Evolutionary conservation across 2,888 invertebrate species (phyloP), one percentile per base, ranked within the genome.

Genomic region (Tipula confusa): DNA sequence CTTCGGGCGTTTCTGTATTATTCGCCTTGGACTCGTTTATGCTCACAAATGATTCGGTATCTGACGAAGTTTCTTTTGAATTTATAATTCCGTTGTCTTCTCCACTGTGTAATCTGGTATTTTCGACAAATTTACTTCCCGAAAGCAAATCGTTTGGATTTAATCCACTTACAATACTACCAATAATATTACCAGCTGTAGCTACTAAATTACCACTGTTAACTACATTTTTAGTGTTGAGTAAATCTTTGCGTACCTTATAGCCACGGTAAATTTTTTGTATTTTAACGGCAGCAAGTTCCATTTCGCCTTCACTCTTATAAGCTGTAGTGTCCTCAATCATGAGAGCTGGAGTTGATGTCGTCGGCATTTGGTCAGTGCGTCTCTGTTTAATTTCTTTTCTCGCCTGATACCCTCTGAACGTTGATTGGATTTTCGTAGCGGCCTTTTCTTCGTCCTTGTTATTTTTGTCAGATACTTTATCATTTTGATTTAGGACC

Each of bases 191-290:
- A 64, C 64, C 64, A 64, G 24, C 24, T 9, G 64, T 11, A 9
- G 64, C 64, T 64, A 64, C 64, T 64, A 64, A 64, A 64, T 64
- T 64, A 64, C 64, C 64, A 64, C 64, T 64, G 64, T 64, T 64
- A 64, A 64, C 64, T 64, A 64, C 11, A 64, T 64, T 64, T 64
- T 64, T 64, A 64, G 64, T 64, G 64, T 13, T 64, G 18, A 9
- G 24, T 18, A 84, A 79, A 13, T 85, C 83, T 33, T 84, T 84
- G 28, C 86, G 38, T 9, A 84, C 83, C n/a, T 83, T 84, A 79
- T 85, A 85, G 18, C 86, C 85, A 79, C 86, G 83, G 18, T 84
- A 86, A 1, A 84, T 85, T 7, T 85, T 85, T 83, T 86, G 86
- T 84, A 86, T 86, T 33, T 29, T 84, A 28, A 83, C 82, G n/a